Evolutionary conservation across 2,113 vertebrate genomes (phyloP), one percentile per base, ranked within the genome.

Genomic region (Spilogale gracilis): DNA sequence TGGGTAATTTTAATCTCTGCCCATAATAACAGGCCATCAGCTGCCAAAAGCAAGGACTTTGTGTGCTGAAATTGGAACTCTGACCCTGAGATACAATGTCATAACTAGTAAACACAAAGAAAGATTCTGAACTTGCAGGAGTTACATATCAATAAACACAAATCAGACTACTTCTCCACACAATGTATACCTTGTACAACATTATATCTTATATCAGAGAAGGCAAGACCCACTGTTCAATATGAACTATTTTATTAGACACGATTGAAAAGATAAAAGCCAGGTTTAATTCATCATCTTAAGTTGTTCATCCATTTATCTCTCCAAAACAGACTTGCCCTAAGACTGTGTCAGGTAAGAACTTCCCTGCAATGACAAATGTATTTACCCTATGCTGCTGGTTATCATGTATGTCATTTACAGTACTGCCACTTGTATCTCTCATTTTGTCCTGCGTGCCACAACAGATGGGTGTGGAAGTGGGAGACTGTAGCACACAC

Each of bases 1-100:
- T 56, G 85, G 30, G 88, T 95, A 84, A 96, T 97, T 97, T 97
- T 98, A 89, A 98, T 96, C 91, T 97, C 69, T 96, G 88, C 90
- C 96, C 61, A 32, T 97, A 98, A 97, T 97, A 86, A 94, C 25
- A 94, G 89, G 58, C 61, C 45, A 96, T 94, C 50, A 65, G 67
- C 78, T 98, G 88, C 94, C 88, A 94, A 96, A 93, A 50, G 95
- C 91, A 93, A 96, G 61, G 48, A 27, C 18, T 79, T 88, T 97
- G 85, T 32, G 50, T 50, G 54, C 93, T 86, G 76, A 89, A 85
- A 76, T 92, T 96, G 82, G 67, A 97, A 96, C 71, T 97, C 67
- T 89, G 94, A 97, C 89, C 79, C 93, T 30, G 61, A 93, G 78
- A 81, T 60, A 83, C 61, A 86, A 97, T 91, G 91, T 97, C 76